Evolutionary conservation across 2,113 vertebrate genomes (phyloP).

Genomic region (Oreochromis niloticus): DNA sequence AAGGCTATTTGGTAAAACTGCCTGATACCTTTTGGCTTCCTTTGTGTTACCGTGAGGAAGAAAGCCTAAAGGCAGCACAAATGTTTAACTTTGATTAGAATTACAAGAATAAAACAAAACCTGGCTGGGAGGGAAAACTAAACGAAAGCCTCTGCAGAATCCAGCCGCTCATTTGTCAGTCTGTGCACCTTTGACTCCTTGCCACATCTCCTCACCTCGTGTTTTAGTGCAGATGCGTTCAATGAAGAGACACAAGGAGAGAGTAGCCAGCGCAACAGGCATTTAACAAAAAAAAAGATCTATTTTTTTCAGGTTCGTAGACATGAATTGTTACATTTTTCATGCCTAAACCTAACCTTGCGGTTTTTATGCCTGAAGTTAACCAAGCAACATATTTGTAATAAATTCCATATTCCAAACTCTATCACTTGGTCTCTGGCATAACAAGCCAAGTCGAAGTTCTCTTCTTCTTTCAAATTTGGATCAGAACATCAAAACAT

Average conservation of each 20-base stretch:
- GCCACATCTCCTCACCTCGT: neutral
- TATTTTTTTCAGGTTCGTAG: neutral
- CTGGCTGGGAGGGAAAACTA: neutral
- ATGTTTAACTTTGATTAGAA: neutral
- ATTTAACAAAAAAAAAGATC: neutral
- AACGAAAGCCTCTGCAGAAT: neutral
- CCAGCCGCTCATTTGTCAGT: neutral
- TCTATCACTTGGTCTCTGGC: neutral
- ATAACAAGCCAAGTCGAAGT: neutral
- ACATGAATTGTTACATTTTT: neutral
- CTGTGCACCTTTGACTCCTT: neutral
- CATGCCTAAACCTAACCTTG: neutral
- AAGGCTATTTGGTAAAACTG: neutral
- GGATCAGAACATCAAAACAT: neutral
- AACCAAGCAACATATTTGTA: neutral
- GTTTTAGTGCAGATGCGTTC: neutral
- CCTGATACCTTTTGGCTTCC: neutral
- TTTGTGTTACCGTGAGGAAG: neutral
- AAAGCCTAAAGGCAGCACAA: neutral
- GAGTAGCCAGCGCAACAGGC: neutral
- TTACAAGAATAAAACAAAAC: neutral
- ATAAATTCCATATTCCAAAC: neutral
- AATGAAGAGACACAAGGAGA: neutral
- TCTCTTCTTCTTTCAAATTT: neutral
- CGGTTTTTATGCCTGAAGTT: neutral